Evolutionary conservation across 2,113 vertebrate genomes (phyloP), one percentile per base, ranked within the genome.

Genomic region (Callocephalon fimbriatum): DNA sequence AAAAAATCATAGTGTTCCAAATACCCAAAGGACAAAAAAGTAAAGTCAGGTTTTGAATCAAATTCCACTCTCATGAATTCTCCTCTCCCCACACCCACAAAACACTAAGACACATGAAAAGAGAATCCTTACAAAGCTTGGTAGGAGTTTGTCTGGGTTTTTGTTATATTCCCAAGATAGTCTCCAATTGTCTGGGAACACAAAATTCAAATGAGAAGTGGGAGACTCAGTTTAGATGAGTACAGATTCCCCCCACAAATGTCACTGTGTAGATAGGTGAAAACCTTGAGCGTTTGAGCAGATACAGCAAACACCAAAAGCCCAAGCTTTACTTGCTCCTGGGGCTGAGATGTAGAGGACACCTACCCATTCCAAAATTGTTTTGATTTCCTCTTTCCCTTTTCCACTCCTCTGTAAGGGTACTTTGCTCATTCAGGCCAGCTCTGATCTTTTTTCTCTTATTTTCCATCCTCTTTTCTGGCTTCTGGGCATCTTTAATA

Each of bases 401-500:
- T 92, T 93, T 88, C 53, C 87, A 77, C 75, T 92, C 59, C 42
- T 80, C 38, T 71, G 8, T 63, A 83, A 94, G 23, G 37, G 42
- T 59, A 42, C 37, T 88, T 92, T 58, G 37, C 73, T 87, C 65
- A 84, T 85, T 95, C 94, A 84, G 56, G 48, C 68, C 73, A 75
- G 86, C 86, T 93, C 68, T 91, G 94, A 95, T 95, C 9, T 1
- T 82, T 86, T 94, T 91, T 81, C 66, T 89, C 83, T 76, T 90
- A 78, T 87, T 94, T 61, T 89, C 44, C 22, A 19, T 72, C 56
- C 83, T 84, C 70, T 86, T 96, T 96, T 96, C 96, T 97, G 75
- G 94, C 88, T 97, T 88, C 96, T 92, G 77, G 93, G 94, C 86
- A 92, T 97, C 84, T 93, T 97, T 97, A 97, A 96, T 93, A 97